Evolutionary conservation across 37 sponge, comb jelly and placozoan species (phyloP).

Genomic region (Spongia lamella): DNA sequence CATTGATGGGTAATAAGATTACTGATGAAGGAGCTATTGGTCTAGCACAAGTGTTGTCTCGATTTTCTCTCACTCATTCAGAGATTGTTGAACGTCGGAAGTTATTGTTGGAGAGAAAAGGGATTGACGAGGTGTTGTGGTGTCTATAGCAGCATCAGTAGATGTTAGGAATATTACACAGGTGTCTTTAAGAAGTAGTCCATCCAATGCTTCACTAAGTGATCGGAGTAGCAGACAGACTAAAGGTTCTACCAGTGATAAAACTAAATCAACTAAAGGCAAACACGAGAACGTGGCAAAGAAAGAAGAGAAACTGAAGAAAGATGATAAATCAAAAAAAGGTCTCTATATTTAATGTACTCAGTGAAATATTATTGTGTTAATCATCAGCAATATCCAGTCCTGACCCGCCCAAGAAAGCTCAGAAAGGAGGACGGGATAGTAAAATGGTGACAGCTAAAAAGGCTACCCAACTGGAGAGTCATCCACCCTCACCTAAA

Average conservation of each 20-base stretch:
- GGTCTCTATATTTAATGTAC: not conserved
- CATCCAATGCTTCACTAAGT: not conserved
- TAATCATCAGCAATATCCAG: no score
- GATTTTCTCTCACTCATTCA: conserved; percentile 58
- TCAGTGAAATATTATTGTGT: no score
- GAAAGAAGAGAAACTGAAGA: conserved; percentile 30
- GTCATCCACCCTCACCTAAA: no score
- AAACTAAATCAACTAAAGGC: conserved; percentile 10
- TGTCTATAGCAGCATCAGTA: not conserved
- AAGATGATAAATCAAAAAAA: conserved; percentile 29
- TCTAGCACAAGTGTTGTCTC: conserved; percentile 39
- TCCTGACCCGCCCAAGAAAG: not conserved
- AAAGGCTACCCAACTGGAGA: not conserved
- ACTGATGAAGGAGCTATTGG: conserved; percentile 34
- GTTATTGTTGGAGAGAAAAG: conserved; percentile 7
- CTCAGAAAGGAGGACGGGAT: not conserved
- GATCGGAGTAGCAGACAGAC: not conserved
- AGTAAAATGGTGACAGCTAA: not conserved
- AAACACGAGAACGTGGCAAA: not conserved
- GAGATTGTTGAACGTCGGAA: conserved; percentile 62
- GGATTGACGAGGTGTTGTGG: conserved; percentile 31
- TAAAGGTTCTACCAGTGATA: conserved; percentile 21
- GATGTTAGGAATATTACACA: not conserved
- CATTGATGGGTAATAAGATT: conserved; percentile 62
- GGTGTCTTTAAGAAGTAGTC: not conserved